A percentile compares a stretch with the other conserved stretches of the same genome.
Evolutionary conservation across 2,113 vertebrate genomes (phyloP).

Genomic region (Oenanthe oenanthe): DNA sequence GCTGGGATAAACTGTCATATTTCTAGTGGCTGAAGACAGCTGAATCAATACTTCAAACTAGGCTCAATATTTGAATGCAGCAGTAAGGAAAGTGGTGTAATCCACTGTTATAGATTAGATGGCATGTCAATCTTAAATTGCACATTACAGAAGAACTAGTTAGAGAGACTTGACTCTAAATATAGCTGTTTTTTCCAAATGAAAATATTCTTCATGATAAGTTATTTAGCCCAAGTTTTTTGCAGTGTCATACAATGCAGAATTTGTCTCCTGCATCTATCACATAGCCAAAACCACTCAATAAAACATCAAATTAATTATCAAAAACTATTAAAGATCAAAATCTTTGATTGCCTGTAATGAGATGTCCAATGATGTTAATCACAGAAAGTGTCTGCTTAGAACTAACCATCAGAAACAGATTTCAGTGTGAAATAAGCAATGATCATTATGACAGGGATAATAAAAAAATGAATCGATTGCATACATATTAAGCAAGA

Average conservation of each 20-base stretch:
- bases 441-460: constrained; percentile 66
- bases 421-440: constrained; percentile 69
- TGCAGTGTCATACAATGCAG: neutral
- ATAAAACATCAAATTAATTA: constrained; percentile 40
- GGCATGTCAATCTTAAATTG: constrained; percentile 17
- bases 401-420: constrained; percentile 70
- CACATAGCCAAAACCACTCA: neutral
- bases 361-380: constrained; percentile 71
- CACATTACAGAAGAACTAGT: neutral
- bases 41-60: constrained; percentile 46
- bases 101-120: constrained; percentile 30
- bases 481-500: neutral
- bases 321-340: constrained; percentile 36
- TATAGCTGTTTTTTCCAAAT: neutral
- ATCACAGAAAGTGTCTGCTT: constrained; percentile 67
- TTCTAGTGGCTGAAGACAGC: constrained; percentile 28
- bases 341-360: constrained; percentile 39
- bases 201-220: neutral
- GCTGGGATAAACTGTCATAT: constrained; percentile 34
- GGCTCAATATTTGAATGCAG: constrained; percentile 43
- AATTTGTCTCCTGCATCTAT: neutral
- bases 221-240: neutral
- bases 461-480: constrained; percentile 36
- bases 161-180: neutral
- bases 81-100: constrained; percentile 27